Conservation (phyloP, 1,140 invertebrate species). For the Drosophila tristis region DNA sequence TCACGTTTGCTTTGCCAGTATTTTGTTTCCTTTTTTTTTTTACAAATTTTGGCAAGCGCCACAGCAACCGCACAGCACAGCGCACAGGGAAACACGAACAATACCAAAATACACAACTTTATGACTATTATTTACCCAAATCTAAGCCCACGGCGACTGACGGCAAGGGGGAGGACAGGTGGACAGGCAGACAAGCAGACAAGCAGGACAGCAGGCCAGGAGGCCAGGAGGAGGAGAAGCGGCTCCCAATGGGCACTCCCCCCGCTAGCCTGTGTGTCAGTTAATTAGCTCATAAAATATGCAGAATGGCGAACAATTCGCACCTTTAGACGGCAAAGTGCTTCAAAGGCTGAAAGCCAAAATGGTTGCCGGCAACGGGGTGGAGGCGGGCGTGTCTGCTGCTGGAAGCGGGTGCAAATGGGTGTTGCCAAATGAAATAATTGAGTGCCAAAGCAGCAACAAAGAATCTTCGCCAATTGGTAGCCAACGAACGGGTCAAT, state of each 20-base stretch:
- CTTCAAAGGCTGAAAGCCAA: constrained; percentile 38
- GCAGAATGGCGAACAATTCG: constrained; percentile 77
- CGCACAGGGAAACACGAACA: constrained; percentile 15
- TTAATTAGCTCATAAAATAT: constrained; percentile 83
- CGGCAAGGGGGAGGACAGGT: neutral
- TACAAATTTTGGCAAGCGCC: constrained; percentile 35
- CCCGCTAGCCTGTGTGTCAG: constrained; percentile 63
- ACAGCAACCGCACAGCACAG: constrained; percentile 15
- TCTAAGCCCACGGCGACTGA: constrained; percentile 28
- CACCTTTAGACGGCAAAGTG: constrained; percentile 59
- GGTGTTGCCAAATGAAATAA: constrained; percentile 61
- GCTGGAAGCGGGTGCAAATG: constrained; percentile 6
- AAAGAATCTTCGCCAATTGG: neutral
- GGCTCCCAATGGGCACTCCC: constrained; percentile 21
- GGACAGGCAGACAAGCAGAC: too few relatives aligned
- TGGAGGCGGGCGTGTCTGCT: too few relatives aligned
- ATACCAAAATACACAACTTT: constrained; percentile 48
- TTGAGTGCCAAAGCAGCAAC: constrained; percentile 65
- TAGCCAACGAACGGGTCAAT: too few relatives aligned
- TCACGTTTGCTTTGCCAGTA: constrained; percentile 9
- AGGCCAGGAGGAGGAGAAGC: neutral
- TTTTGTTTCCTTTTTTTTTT: constrained; percentile 3
- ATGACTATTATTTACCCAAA: constrained; percentile 49
- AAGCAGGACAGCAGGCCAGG: neutral
- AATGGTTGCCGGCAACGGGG: neutral